Conservation (phyloP, 1,140 invertebrate species). For the Atta texana region DNA sequence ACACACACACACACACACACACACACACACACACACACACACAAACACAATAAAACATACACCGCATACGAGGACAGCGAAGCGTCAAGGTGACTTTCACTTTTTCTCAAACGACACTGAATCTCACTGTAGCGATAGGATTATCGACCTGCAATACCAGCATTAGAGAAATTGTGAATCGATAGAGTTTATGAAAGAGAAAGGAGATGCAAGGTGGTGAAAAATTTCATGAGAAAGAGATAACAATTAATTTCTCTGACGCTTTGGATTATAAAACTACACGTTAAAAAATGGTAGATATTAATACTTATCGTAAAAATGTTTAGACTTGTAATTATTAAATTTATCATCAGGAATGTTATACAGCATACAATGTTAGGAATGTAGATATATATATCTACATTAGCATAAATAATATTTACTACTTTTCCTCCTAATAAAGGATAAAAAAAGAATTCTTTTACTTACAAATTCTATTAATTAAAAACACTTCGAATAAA, state of each 20-base stretch:
- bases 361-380: too few relatives aligned
- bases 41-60: background rate
- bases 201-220: background rate
- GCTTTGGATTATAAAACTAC: background rate
- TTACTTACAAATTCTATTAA: background rate
- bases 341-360: background rate
- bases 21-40: background rate
- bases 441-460: background rate
- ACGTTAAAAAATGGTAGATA: background rate
- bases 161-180: background rate
- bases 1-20: background rate
- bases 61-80: conserved; percentile 32
- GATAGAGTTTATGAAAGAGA: conserved; percentile 49
- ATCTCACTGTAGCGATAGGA: conserved; percentile 49
- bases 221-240: background rate
- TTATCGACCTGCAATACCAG: conserved; percentile 25
- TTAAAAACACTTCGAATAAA: background rate
- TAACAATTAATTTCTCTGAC: background rate
- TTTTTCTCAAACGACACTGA: conserved; percentile 71
- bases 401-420: background rate
- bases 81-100: conserved; percentile 74
- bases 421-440: background rate
- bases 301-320: background rate
- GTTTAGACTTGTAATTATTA: background rate
- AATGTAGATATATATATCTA: background rate